Percentiles rank a stretch among this genome's conserved stretches.
Evolutionary conservation across 2,113 vertebrate genomes (phyloP).

Genomic region (Sinocyclocheilus rhinocerous): DNA sequence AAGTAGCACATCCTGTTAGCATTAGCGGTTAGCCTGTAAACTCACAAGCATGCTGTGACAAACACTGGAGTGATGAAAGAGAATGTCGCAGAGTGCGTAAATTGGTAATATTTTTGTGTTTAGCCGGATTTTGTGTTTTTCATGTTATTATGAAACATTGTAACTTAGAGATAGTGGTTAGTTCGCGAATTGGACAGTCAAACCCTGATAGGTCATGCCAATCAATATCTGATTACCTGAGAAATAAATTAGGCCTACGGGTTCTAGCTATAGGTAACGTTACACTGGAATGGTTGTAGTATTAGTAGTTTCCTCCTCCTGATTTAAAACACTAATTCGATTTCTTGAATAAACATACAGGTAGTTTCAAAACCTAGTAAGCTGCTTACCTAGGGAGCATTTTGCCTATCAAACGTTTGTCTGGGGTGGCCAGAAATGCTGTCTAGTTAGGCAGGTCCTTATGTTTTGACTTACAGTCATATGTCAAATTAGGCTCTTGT

Average conservation of each 20-base stretch:
- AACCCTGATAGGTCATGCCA: background rate
- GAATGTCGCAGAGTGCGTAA: background rate
- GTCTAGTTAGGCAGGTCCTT: too few relatives aligned
- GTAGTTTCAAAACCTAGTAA: background rate
- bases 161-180: background rate
- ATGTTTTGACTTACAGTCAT: background rate
- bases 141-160: background rate
- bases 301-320: background rate
- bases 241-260: background rate
- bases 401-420: background rate
- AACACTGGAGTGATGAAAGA: background rate
- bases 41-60: conserved; percentile 3
- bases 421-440: background rate
- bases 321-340: background rate
- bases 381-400: background rate
- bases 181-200: background rate
- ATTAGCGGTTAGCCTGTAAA: conserved; percentile 38
- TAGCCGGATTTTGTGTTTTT: background rate
- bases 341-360: background rate
- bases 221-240: background rate
- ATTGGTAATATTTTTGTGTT: background rate
- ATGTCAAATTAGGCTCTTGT: background rate
- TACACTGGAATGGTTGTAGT: background rate
- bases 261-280: background rate
- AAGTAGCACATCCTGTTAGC: conserved; percentile 42